These are phyloP conservation scores for Papilio elwesi DNA, from an alignment of 2,888 invertebrate genomes.

Conservation along the genomic window DNA sequence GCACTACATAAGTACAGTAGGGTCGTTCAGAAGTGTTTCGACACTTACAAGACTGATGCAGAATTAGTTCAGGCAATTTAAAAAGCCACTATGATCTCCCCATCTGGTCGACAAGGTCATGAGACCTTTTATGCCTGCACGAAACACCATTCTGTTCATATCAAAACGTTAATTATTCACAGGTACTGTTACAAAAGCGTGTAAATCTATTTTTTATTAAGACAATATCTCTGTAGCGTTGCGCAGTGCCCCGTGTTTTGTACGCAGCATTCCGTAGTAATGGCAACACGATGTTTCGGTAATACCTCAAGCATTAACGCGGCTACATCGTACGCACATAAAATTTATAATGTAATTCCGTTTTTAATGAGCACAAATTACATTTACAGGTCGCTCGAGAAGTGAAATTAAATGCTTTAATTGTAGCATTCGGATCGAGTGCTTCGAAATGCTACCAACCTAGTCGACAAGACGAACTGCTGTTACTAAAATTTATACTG, in stretches of 20 bases:
- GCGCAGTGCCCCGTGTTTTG: conserved; percentile 20
- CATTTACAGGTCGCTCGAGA: conserved; percentile 77
- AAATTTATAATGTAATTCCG: conserved; percentile 75
- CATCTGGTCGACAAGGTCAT: not conserved
- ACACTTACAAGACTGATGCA: too few relatives aligned
- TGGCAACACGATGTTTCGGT: conserved; percentile 65
- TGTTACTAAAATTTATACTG: conserved; percentile 32
- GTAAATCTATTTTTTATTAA: conserved; percentile 23
- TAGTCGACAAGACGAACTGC: conserved; percentile 67
- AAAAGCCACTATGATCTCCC: not conserved
- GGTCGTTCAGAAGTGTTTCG: too few relatives aligned
- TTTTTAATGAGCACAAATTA: conserved; percentile 76
- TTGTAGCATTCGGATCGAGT: conserved; percentile 64
- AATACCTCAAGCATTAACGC: conserved; percentile 64
- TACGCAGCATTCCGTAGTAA: conserved; percentile 37
- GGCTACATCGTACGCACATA: conserved; percentile 67
- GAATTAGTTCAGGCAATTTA: too few relatives aligned
- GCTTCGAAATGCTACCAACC: conserved; percentile 57
- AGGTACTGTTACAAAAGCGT: conserved; percentile 6
- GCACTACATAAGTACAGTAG: too few relatives aligned
- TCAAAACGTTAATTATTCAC: conserved; percentile 12
- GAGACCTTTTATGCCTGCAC: not conserved
- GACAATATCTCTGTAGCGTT: conserved; percentile 11
- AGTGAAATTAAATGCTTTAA: conserved; percentile 76
- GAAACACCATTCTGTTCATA: not conserved